phyloP scores from a whole-genome alignment of 1,140 invertebrate genomes.

The Ooceraea biroi region DNA sequence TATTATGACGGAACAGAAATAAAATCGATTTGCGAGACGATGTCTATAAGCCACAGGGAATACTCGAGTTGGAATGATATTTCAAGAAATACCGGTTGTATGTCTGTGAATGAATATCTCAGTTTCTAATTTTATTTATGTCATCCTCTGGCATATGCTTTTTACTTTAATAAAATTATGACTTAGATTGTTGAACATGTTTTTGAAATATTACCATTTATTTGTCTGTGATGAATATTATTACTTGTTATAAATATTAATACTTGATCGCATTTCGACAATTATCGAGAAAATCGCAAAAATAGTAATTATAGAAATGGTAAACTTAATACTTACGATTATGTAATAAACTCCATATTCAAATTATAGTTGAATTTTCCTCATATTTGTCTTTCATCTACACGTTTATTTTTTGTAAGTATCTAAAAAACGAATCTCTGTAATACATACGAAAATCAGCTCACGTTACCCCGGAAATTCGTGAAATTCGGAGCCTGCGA shows the following conservation, averaged over 20 bases:
- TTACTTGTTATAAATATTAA: no score
- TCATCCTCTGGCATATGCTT: background rate
- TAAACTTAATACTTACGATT: no score
- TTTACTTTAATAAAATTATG: background rate
- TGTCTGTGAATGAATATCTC: background rate
- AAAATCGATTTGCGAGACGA: slow-evolving; percentile 18
- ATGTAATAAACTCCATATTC: no score
- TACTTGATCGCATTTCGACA: no score
- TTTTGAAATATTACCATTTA: no score
- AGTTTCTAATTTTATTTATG: background rate
- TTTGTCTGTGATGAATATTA: no score
- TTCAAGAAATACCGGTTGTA: background rate
- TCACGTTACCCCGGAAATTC: slow-evolving; percentile 13
- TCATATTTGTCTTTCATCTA: background rate
- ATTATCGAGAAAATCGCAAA: no score
- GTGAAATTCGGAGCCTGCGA: slow-evolving; percentile 13
- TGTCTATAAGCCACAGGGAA: background rate
- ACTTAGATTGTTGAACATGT: no score
- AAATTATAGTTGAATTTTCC: background rate
- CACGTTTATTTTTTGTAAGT: background rate
- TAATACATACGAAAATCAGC: slow-evolving; percentile 13
- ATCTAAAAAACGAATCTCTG: background rate
- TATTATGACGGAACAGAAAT: background rate
- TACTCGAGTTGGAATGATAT: slow-evolving; percentile 23
- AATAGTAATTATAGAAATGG: no score